Evolutionary conservation across 2,888 invertebrate species (phyloP), one percentile per base, ranked within the genome.

Genomic region (Allygus modestus): DNA sequence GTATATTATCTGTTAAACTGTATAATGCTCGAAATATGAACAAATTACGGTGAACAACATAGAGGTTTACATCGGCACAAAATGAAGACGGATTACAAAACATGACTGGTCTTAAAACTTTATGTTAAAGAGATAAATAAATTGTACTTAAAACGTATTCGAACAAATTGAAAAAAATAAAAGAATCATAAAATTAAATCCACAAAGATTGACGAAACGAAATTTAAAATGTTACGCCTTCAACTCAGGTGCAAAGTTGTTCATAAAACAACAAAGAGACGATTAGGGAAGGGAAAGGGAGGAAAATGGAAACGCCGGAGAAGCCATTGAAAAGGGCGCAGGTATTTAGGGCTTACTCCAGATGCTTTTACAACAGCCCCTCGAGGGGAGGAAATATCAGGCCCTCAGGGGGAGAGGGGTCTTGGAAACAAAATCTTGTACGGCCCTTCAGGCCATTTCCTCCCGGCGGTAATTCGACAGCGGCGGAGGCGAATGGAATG

Each of bases 331-430:
- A 65, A 54, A 31, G 65, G 65, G 65, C 65, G 65, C 9, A 65
- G 65, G 65, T 65, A 65, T 65, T 65, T 65, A 65, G 65, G 31
- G 65, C 65, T 65, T 65, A 65, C 65, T 65, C 65, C 65, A 65
- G 65, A 65, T 65, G 65, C 65, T 65, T 65, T 65, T 65, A 65
- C 65, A 65, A 65, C 65, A 65, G 65, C 65, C 65, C 65, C 28
- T 65, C 28, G 0, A 12, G 15, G 65, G 65, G 65, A 4, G 17
- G 65, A 65, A 28, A 31, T 65, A 28, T 28, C 65, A 65, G 65
- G 1, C 65, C 65, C 65, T 12, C 0, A 28, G 65, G 65, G 31
- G 17, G 65, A 20, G 58, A 23, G 58, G 28, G 2, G 65, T 65
- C 65, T 65, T 65, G 65, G 28, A 65, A 65, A 26, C 28, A 65